Percentiles rank a stretch among this genome's conserved stretches.
Conservation (phyloP, 2,113 vertebrate genomes). For the Vombatus ursinus region DNA sequence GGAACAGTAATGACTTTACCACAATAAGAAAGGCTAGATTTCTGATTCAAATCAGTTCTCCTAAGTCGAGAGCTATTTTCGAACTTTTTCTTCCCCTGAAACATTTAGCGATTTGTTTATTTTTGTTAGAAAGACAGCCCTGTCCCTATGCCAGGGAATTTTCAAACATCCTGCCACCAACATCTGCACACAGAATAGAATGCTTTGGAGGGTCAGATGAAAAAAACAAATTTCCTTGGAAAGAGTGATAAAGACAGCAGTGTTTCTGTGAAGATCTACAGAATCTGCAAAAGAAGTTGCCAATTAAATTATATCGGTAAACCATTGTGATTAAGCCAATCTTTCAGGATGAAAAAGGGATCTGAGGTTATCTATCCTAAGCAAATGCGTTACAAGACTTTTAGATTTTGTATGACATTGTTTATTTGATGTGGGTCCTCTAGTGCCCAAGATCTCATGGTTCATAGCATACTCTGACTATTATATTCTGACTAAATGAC, state of each 20-base stretch:
- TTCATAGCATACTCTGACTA: not conserved
- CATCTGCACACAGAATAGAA: constrained; percentile 66
- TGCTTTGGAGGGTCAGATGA: constrained; percentile 43
- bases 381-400: not conserved
- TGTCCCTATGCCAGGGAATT: constrained; percentile 50
- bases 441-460: not conserved
- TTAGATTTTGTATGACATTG: not conserved
- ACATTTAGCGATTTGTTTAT: not conserved
- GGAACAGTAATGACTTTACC: not conserved
- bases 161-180: constrained; percentile 62
- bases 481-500: not conserved
- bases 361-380: not conserved
- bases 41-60: not conserved
- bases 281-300: constrained; percentile 8
- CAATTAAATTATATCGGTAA: not conserved
- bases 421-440: not conserved
- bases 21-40: not conserved
- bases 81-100: not conserved
- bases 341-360: not conserved
- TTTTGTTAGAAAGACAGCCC: constrained; percentile 60
- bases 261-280: constrained; percentile 56
- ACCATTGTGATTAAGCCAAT: not conserved
- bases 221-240: constrained; percentile 52
- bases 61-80: constrained; percentile 29
- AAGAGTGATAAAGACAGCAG: constrained; percentile 45